Conservation (phyloP, 2,888 invertebrate species). For the Mechanitis mazaeus region DNA sequence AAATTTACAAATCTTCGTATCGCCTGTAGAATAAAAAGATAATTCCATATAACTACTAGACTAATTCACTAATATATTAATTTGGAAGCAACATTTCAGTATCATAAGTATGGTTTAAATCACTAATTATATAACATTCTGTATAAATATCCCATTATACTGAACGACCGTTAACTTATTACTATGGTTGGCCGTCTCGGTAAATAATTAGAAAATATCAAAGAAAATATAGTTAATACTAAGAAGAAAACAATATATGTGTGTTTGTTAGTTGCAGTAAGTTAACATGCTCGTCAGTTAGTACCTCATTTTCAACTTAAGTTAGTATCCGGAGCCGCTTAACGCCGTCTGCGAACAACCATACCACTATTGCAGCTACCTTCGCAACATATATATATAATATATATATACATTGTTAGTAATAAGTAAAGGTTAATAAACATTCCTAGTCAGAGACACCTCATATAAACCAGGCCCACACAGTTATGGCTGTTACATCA, state of each 20-base stretch:
- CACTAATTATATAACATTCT: conserved; percentile 69
- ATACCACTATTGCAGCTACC: conserved; percentile 46
- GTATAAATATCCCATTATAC: conserved; percentile 61
- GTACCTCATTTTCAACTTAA: conserved; percentile 69
- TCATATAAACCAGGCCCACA: conserved; percentile 27
- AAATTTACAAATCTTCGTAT: background rate
- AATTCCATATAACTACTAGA: conserved; percentile 12
- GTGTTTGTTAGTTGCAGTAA: conserved; percentile 49
- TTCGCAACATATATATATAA: conserved; percentile 25
- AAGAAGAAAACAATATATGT: too few species aligned
- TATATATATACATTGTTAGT: conserved; percentile 24
- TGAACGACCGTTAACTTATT: conserved; percentile 68
- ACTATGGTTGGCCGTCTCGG: conserved; percentile 38
- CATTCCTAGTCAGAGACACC: background rate
- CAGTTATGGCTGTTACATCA: conserved; percentile 73
- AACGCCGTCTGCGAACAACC: conserved; percentile 74
- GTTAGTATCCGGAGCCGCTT: conserved; percentile 56
- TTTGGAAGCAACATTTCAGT: conserved; percentile 71
- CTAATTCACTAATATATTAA: conserved; percentile 22
- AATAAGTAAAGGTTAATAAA: conserved; percentile 17
- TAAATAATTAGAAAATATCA: too few species aligned
- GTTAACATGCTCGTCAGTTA: conserved; percentile 67
- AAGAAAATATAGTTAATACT: too few species aligned
- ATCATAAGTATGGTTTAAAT: conserved; percentile 67
- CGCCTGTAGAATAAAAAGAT: conserved; percentile 20